A percentile compares a stretch with the other conserved stretches of the same genome.
Conservation (phyloP, 2,113 vertebrate species). For the Arvicanthis niloticus region DNA sequence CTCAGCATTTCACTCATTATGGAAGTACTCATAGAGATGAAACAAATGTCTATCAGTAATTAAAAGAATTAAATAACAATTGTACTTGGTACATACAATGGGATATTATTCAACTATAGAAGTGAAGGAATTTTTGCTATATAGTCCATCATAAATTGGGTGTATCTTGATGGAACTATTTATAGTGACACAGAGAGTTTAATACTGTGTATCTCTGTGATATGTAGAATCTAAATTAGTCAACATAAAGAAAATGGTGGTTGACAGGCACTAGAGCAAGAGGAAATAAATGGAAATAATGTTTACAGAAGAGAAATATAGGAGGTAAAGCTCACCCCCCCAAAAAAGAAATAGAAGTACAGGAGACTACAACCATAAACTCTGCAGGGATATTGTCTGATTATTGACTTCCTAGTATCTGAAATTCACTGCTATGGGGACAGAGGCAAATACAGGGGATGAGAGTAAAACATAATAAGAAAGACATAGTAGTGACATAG, state of each 20-base stretch:
- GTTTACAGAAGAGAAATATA: neutral
- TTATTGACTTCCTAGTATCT: neutral
- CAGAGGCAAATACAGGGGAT: neutral
- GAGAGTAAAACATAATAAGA: neutral
- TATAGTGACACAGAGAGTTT: neutral
- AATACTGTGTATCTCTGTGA: neutral
- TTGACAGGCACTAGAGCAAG: neutral
- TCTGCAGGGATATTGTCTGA: neutral
- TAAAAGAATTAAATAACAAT: neutral
- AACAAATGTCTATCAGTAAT: neutral
- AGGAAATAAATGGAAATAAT: neutral
- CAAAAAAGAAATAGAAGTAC: neutral
- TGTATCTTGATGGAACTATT: neutral
- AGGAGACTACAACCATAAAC: neutral
- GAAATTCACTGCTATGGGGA: no score
- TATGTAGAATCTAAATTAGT: neutral
- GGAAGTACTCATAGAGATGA: no score
- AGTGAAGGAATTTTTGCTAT: neutral
- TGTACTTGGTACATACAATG: neutral
- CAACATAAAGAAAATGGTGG: neutral
- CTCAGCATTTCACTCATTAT: neutral
- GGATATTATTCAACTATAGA: neutral
- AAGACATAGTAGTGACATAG: no score
- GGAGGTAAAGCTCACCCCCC: accelerated
- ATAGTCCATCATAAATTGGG: no score